Conservation (phyloP, 1,140 invertebrate species). For the Heliothis virescens region DNA sequence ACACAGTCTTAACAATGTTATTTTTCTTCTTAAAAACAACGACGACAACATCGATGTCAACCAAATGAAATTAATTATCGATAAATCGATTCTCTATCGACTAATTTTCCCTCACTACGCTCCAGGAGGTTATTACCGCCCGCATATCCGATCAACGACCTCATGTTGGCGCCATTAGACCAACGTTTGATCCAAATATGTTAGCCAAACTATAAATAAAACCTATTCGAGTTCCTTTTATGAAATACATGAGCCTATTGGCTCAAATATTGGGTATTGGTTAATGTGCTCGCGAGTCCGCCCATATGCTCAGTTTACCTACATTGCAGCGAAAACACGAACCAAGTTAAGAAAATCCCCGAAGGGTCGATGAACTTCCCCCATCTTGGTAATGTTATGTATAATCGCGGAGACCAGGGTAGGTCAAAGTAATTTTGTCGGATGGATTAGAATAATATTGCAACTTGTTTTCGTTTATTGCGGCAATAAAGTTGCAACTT, state of each 20-base stretch:
- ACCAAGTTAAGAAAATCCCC: conserved; percentile 35
- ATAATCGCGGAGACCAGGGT: neutral
- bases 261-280: conserved; percentile 19
- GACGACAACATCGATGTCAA: neutral
- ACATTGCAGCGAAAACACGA: conserved; percentile 28
- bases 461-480: conserved; percentile 31
- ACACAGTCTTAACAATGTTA: neutral
- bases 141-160: conserved; percentile 67
- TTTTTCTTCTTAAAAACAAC: neutral
- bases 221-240: neutral
- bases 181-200: conserved; percentile 42
- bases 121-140: conserved; percentile 63
- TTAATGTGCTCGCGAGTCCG: conserved; percentile 7
- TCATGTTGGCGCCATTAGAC: conserved; percentile 8
- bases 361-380: conserved; percentile 31
- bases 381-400: neutral
- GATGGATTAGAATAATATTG: conserved; percentile 33
- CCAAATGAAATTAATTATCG: conserved; percentile 46
- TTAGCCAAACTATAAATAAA: conserved; percentile 4
- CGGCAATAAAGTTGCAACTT: conserved; percentile 33
- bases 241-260: conserved; percentile 2
- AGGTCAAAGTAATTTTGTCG: conserved; percentile 20
- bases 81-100: conserved; percentile 53
- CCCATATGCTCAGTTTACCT: conserved; percentile 22
- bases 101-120: conserved; percentile 47